These are phyloP conservation scores for Gadopsis bispinosus DNA, from an alignment of 2,797 vertebrate genomes.

Conservation along the genomic window DNA sequence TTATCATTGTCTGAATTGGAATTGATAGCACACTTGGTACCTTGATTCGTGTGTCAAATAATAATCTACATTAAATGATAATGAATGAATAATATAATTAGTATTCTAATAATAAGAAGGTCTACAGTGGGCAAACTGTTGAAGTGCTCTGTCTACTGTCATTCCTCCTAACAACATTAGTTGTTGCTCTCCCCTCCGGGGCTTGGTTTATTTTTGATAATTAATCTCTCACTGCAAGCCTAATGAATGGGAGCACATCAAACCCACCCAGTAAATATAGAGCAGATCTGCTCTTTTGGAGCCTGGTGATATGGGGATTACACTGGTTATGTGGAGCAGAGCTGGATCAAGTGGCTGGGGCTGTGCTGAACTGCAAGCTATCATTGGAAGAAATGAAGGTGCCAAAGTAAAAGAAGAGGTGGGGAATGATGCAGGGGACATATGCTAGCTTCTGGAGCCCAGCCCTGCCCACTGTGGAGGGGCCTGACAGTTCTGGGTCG, in stretches of 20 bases:
- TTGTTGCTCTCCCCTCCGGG: conserved; percentile 70
- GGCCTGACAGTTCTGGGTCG: conserved; percentile 89
- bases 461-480: conserved; percentile 80
- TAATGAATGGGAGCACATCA: conserved; percentile 84
- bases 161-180: conserved; percentile 67
- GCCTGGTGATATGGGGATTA: conserved; percentile 84
- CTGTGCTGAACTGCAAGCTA: conserved; percentile 73
- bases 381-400: conserved; percentile 78
- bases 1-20: conserved; percentile 26
- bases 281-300: conserved; percentile 85
- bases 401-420: conserved; percentile 80
- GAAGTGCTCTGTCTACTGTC: conserved; percentile 57
- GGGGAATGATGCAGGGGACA: conserved; percentile 78
- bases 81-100: conserved; percentile 47
- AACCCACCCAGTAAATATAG: conserved; percentile 84
- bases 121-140: conserved; percentile 48
- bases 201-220: conserved; percentile 82
- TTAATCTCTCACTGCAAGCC: conserved; percentile 80
- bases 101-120: conserved; percentile 54
- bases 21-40: conserved; percentile 6
- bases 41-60: conserved; percentile 49
- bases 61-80: conserved; percentile 38
- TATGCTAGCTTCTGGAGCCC: conserved; percentile 79
- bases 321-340: conserved; percentile 84
- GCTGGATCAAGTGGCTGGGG: conserved; percentile 83